Evolutionary conservation across 1,140 invertebrate genomes (phyloP).

Genomic region (Habropoda laboriosa): DNA sequence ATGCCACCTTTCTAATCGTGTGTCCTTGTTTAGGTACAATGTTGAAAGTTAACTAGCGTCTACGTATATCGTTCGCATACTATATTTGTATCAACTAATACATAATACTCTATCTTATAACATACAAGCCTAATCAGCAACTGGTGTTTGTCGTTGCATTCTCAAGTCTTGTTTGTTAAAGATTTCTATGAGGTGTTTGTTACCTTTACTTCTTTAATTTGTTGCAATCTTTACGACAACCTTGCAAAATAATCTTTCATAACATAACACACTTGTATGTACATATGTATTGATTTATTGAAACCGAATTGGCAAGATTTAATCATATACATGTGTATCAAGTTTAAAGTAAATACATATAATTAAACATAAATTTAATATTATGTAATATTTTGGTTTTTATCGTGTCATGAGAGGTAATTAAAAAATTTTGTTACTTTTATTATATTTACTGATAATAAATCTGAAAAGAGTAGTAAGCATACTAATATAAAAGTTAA

Average conservation of each 20-base stretch:
- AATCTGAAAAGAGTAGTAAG: neutral
- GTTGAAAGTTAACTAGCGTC: constrained; percentile 16
- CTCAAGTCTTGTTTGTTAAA: neutral
- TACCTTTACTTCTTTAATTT: neutral
- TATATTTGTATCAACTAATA: neutral
- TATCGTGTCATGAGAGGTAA: neutral
- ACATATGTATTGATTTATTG: neutral
- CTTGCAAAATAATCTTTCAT: neutral
- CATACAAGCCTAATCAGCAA: neutral
- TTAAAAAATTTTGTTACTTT: too few species aligned
- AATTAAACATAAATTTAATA: neutral
- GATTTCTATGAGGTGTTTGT: too few species aligned
- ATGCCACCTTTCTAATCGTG: neutral
- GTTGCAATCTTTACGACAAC: neutral
- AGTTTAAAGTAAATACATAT: neutral
- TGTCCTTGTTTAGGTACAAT: constrained; percentile 8
- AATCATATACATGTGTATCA: neutral
- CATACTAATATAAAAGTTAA: neutral
- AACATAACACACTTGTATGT: neutral
- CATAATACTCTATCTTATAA: neutral
- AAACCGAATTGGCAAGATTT: too few species aligned
- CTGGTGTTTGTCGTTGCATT: neutral
- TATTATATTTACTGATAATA: neutral
- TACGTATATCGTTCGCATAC: neutral
- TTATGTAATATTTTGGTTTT: neutral